Percentiles rank a stretch among this genome's conserved stretches.
These are phyloP conservation scores for Notothenia rossii DNA, from an alignment of 2,113 vertebrate species.

Conservation along the genomic window DNA sequence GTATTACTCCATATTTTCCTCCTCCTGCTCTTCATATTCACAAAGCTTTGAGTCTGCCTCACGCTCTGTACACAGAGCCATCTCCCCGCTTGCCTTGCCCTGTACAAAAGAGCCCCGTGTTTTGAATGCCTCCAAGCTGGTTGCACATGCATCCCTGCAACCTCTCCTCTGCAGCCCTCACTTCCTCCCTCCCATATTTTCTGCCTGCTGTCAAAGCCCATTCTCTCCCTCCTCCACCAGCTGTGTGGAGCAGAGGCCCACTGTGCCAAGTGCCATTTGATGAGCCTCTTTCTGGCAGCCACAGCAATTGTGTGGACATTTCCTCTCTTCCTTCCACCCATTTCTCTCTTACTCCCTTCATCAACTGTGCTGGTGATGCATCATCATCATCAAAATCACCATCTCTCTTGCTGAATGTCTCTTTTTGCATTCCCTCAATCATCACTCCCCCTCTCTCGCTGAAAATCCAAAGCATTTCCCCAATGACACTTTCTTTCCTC, in stretches of 20 bases:
- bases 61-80: neutral
- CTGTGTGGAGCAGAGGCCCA: slow-evolving; percentile 62
- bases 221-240: slow-evolving; percentile 73
- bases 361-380: slow-evolving; percentile 46
- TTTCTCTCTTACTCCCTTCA: slow-evolving; percentile 46
- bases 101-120: neutral
- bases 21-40: neutral
- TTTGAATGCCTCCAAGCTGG: slow-evolving; percentile 41
- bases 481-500: slow-evolving; percentile 20
- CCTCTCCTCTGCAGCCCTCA: slow-evolving; percentile 32
- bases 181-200: slow-evolving; percentile 41
- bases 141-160: slow-evolving; percentile 34
- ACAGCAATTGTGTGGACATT: slow-evolving; percentile 72
- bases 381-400: slow-evolving; percentile 35
- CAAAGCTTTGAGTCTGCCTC: slow-evolving; percentile 19
- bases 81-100: neutral
- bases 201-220: slow-evolving; percentile 67
- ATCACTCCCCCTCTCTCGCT: neutral
- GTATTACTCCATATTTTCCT: slow-evolving; percentile 6
- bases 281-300: slow-evolving; percentile 74
- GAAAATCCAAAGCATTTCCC: neutral
- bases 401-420: slow-evolving; percentile 11
- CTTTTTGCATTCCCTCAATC: slow-evolving; percentile 7
- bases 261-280: slow-evolving; percentile 79
- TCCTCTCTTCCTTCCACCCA: slow-evolving; percentile 40